These are phyloP conservation scores for Abramis brama DNA, from an alignment of 2,113 vertebrate species.

Conservation along the genomic window DNA sequence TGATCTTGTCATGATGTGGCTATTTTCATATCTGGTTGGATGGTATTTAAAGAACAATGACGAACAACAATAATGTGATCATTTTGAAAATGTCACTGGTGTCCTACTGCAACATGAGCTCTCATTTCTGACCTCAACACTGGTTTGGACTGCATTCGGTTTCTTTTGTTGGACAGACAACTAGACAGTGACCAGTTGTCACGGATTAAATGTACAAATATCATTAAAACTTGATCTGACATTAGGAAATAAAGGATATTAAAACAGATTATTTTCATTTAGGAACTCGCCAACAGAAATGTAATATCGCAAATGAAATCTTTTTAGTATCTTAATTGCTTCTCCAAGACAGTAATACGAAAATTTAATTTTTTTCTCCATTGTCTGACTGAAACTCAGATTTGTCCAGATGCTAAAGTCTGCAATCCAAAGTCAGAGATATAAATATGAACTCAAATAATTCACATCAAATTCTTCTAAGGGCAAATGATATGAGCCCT, in stretches of 20 bases:
- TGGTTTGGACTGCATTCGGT: background rate
- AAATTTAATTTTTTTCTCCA: background rate
- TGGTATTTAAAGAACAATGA: background rate
- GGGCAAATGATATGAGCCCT: background rate
- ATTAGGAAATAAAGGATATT: background rate
- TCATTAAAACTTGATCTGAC: background rate
- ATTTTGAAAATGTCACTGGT: slow-evolving; percentile 15
- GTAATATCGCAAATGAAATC: background rate
- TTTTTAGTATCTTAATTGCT: background rate
- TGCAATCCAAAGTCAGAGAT: background rate
- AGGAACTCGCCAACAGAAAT: background rate
- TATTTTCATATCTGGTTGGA: background rate
- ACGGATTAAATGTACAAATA: too few relatives aligned
- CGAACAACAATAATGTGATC: slow-evolving; percentile 2
- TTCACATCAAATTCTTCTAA: background rate
- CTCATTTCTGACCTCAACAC: background rate
- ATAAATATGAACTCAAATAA: background rate
- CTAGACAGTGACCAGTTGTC: too few relatives aligned
- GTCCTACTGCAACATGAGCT: background rate
- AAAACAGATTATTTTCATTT: background rate
- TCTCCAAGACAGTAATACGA: background rate
- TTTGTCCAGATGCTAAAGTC: background rate
- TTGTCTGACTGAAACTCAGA: background rate
- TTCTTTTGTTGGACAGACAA: background rate
- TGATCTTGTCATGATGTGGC: background rate